Conservation (phyloP, 92 coral and sea anemone genomes). For the Micromussa lordhowensis region DNA sequence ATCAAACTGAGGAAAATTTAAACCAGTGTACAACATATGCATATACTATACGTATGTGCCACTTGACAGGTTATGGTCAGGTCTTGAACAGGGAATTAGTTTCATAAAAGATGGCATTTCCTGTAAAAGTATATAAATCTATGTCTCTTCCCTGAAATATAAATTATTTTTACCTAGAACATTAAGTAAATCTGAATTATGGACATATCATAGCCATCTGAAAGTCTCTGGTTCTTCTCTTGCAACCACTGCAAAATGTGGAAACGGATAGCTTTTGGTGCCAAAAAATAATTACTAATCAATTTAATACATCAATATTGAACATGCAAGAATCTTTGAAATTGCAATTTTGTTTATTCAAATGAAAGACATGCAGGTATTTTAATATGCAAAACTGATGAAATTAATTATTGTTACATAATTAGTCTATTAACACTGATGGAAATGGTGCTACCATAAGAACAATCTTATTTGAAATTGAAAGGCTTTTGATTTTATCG, state of each 20-base stretch:
- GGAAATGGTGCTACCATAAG: too few relatives aligned
- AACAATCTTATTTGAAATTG: too few relatives aligned
- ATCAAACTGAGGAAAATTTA: too few relatives aligned
- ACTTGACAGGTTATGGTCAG: background rate
- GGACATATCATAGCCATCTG: slow-evolving; percentile 68
- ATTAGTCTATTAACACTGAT: too few relatives aligned
- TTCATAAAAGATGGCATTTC: slow-evolving; percentile 31
- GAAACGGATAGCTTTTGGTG: slow-evolving; percentile 61
- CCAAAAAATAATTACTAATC: slow-evolving; percentile 1
- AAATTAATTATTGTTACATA: too few relatives aligned
- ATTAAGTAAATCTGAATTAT: slow-evolving; percentile 9
- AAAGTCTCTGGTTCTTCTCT: slow-evolving; percentile 64
- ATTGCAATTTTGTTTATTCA: slow-evolving; percentile 1
- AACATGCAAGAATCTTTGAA: background rate
- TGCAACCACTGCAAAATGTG: slow-evolving; percentile 64
- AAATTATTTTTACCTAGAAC: slow-evolving; percentile 22
- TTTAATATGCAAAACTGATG: too few relatives aligned
- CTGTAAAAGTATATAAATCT: slow-evolving; percentile 19
- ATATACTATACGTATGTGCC: too few relatives aligned
- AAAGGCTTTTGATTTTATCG: too few relatives aligned
- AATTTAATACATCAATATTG: slow-evolving; percentile 3
- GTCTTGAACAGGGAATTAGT: slow-evolving; percentile 8
- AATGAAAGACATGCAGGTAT: too few relatives aligned
- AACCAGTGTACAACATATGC: too few relatives aligned
- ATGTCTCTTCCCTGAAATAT: slow-evolving; percentile 23